phyloP scores from a whole-genome alignment of 2,797 vertebrate species.

The Prunella strophiata region DNA sequence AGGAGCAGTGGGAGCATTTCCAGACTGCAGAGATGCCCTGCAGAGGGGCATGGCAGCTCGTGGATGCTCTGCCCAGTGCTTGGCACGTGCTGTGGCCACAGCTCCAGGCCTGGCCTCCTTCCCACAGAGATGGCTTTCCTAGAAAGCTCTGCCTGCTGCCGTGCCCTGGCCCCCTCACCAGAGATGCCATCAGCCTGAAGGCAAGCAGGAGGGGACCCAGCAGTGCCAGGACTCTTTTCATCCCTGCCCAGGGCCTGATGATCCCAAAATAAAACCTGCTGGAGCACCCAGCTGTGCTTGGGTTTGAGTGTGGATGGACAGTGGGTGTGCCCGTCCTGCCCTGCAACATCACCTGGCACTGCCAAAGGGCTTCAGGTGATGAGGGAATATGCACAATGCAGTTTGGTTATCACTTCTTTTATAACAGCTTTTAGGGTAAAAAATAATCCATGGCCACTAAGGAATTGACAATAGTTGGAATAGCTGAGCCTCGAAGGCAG shows the following conservation, averaged over 20 bases:
- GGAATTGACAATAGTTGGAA: background rate
- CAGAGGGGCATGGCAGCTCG: rapidly evolving
- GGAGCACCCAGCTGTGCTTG: background rate
- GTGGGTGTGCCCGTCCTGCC: background rate
- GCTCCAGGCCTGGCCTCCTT: background rate
- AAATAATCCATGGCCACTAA: background rate
- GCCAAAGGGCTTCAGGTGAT: background rate
- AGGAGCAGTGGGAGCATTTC: background rate
- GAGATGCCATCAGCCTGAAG: background rate
- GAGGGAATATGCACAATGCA: rapidly evolving
- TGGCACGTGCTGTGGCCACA: rapidly evolving
- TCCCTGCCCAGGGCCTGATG: rapidly evolving
- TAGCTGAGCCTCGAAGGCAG: background rate
- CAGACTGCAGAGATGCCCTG: background rate
- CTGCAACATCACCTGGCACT: background rate
- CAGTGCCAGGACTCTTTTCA: background rate
- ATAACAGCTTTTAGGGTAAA: background rate
- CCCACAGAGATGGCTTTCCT: background rate
- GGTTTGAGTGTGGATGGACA: background rate
- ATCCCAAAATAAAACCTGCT: background rate
- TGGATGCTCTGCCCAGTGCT: background rate
- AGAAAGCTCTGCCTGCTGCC: background rate
- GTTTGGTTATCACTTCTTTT: background rate
- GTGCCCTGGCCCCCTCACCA: background rate
- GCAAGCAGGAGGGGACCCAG: rapidly evolving